Conservation (phyloP, 2,888 invertebrate genomes). For the Endomychus coccineus region DNA sequence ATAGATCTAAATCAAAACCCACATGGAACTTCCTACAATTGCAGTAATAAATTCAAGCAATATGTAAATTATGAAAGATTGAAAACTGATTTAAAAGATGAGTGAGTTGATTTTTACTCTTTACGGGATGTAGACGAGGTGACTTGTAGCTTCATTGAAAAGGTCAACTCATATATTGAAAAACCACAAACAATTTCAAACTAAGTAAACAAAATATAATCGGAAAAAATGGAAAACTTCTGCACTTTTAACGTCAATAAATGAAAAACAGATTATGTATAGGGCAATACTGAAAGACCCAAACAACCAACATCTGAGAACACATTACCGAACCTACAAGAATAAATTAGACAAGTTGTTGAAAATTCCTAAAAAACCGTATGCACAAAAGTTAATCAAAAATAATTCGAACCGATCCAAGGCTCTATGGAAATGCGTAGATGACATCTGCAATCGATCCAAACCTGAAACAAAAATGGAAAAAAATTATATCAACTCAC, state of each 20-base stretch:
- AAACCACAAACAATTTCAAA: too few relatives aligned
- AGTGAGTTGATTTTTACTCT: conserved; percentile 1
- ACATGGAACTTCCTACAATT: neutral
- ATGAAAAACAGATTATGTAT: too few relatives aligned
- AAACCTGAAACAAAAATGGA: conserved; percentile 5
- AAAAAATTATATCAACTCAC: neutral
- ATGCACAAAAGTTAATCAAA: too few relatives aligned
- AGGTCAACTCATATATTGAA: neutral
- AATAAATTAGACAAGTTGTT: too few relatives aligned
- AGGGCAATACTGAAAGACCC: too few relatives aligned
- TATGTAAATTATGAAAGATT: conserved; percentile 2
- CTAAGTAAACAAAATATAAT: too few relatives aligned
- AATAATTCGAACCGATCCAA: conserved; percentile 2
- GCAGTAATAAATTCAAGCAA: neutral
- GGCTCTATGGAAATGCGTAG: conserved; percentile 2
- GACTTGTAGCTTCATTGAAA: neutral
- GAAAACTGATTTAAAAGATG: neutral
- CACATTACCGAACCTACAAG: too few relatives aligned
- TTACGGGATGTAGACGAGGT: neutral
- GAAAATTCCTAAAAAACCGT: too few relatives aligned
- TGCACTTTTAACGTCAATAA: too few relatives aligned
- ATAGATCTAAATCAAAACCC: neutral
- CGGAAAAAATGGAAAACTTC: too few relatives aligned
- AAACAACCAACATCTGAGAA: too few relatives aligned
- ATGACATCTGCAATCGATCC: neutral